Base-by-base conservation (phyloP, 1,140 invertebrate species). In the Ceratoteleas bidentatus region DNA sequence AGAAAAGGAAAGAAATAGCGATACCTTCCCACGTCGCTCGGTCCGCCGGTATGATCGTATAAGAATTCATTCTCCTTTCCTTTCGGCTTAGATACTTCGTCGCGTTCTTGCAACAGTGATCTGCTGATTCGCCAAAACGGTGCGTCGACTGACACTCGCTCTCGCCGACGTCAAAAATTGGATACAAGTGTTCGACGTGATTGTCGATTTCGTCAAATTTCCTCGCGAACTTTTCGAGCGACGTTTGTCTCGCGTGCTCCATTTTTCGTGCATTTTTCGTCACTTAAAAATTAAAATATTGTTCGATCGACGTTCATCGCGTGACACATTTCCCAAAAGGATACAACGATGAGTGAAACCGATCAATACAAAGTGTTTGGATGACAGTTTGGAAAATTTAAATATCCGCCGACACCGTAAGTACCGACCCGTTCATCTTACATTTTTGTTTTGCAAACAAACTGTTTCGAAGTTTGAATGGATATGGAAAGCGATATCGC, bases 41-140 rank as follows among this genome's bases (percentile, higher is more conserved):
- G 70, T 75, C 79, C 70, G 65, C 57, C 52, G 64, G 49, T 52
- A 57, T 61, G 49, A 7, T 69, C 65, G 45, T 83, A 83, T 83
- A 83, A 83, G 81, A 79, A 83, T 83, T 75, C 70, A 83, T 73
- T 81, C 77, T 81, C 85, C 85, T 85, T 87, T 87, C 85, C 84
- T 81, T 85, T 83, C 62, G 53, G 79, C 65, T 74, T 75, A 79
- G 68, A 81, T 62, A 62, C 74, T 83, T 81, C 68, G 75, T 58
- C 61, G 81, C 64, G 64, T 66, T 79, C 84, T 68, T 81, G 62
- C 81, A 73, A 84, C 72, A 61, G 60, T 83, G 77, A 84, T 82
- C 84, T 84, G 85, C 86, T 85, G 86, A 87, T 84, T 76, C 79
- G 73, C 83, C 85, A 86, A 87, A 87, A 87, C 81, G 84, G 80